Percentiles rank a stretch among this genome's conserved stretches.
Evolutionary conservation across 1,140 invertebrate species (phyloP).

Genomic region (Drosophila tsacasi): DNA sequence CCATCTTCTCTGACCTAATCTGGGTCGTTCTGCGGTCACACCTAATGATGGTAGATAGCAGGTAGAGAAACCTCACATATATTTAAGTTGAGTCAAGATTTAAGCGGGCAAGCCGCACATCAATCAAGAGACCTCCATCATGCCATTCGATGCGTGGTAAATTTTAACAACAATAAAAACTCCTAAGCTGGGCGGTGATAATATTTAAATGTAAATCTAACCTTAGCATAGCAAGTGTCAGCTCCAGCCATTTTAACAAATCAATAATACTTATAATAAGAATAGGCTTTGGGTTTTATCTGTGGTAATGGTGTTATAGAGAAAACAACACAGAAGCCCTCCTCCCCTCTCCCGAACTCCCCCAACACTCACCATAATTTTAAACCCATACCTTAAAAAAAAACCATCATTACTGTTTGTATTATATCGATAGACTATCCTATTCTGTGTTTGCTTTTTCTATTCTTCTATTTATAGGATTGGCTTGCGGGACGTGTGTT

Average conservation of each 20-base stretch:
- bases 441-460: constrained; percentile 81
- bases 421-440: constrained; percentile 69
- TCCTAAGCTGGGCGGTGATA: constrained; percentile 22
- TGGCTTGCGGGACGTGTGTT: constrained; percentile 90
- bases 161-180: constrained; percentile 13
- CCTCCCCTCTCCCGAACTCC: background rate
- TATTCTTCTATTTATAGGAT: constrained; percentile 86
- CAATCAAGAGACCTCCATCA: constrained; percentile 45
- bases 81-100: constrained; percentile 7
- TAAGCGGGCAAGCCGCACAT: constrained; percentile 35
- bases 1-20: constrained; percentile 26
- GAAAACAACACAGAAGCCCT: constrained; percentile 59
- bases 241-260: constrained; percentile 24
- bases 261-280: constrained; percentile 11
- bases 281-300: background rate
- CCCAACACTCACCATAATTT: constrained; percentile 6
- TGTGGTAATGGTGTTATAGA: constrained; percentile 39
- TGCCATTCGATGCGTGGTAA: constrained; percentile 40
- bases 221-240: background rate
- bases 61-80: constrained; percentile 26
- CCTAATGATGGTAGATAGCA: constrained; percentile 12
- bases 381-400: constrained; percentile 22
- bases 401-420: constrained; percentile 46
- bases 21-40: constrained; percentile 51
- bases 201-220: constrained; percentile 27